Percentiles rank a stretch among this genome's conserved stretches.
phyloP scores from a whole-genome alignment of 2,797 vertebrate genomes.

The Tolypeutes matacus region DNA sequence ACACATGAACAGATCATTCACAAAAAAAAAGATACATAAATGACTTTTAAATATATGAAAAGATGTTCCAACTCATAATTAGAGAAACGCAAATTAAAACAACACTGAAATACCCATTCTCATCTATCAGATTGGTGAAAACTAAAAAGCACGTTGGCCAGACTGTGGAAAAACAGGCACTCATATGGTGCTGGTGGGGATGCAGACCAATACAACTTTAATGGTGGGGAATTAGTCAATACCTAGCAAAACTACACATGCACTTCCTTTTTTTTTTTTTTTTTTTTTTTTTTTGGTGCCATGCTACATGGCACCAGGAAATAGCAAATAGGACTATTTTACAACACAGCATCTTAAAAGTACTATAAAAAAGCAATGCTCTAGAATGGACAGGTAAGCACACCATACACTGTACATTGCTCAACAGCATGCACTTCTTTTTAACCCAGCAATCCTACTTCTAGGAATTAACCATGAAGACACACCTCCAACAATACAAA shows the following conservation, averaged over 20 bases:
- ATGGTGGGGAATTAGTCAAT: background rate
- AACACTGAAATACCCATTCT: background rate
- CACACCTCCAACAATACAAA: background rate
- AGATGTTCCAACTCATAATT: background rate
- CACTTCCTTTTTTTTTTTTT: background rate
- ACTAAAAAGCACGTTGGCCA: background rate
- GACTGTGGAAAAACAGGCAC: background rate
- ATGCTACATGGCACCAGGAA: slow-evolving; percentile 88
- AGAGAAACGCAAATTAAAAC: slow-evolving; percentile 36
- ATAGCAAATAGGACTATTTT: slow-evolving; percentile 90
- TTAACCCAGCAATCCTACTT: background rate
- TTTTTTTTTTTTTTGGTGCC: no score
- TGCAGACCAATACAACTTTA: background rate
- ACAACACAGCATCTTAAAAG: slow-evolving; percentile 91
- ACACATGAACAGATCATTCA: background rate
- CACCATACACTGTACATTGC: slow-evolving; percentile 91
- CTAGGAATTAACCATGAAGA: slow-evolving; percentile 26
- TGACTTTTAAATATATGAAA: no score
- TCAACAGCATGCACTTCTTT: slow-evolving; percentile 75
- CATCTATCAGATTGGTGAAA: background rate
- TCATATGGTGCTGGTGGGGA: background rate
- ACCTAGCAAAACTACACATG: no score
- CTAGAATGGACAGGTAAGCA: slow-evolving; percentile 89
- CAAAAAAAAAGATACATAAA: background rate
- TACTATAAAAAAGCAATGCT: slow-evolving; percentile 86